Evolutionary conservation across 2,113 vertebrate species (phyloP).

Genomic region (Serinus canaria): DNA sequence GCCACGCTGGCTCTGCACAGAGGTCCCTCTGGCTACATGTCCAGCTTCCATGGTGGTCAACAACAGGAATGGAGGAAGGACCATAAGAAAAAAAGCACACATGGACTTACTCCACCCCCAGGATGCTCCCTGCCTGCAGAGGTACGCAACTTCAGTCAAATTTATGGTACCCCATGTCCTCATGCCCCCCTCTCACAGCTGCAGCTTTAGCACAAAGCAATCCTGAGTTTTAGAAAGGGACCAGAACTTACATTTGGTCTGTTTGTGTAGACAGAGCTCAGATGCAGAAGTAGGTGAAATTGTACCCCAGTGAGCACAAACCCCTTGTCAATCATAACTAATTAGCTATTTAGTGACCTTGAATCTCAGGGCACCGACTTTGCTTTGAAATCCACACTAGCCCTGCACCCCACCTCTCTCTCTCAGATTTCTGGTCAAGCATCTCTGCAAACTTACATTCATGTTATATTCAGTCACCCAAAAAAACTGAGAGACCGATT

Average conservation of each 20-base stretch:
- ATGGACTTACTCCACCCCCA: neutral
- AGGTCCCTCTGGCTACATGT: neutral
- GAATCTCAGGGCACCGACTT: neutral
- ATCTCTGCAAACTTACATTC: neutral
- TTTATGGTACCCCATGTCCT: rapidly evolving
- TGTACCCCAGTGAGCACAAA: neutral
- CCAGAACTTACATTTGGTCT: neutral
- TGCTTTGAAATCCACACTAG: neutral
- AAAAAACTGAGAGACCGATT: neutral
- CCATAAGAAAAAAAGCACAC: neutral
- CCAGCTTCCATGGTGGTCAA: neutral
- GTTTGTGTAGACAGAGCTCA: neutral
- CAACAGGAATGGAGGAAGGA: neutral
- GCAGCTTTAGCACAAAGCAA: neutral
- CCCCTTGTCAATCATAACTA: neutral
- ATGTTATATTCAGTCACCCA: neutral
- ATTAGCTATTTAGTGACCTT: neutral
- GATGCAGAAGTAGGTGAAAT: neutral
- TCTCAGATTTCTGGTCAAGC: neutral
- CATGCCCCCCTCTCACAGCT: neutral
- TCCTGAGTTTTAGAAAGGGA: neutral
- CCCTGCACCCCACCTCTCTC: too few species aligned
- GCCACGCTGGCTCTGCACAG: neutral
- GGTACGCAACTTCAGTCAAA: neutral
- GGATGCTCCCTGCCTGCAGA: neutral